Percentiles rank a stretch among this genome's conserved stretches.
Conservation (phyloP, 2,113 vertebrate genomes). For the Cervus canadensis region DNA sequence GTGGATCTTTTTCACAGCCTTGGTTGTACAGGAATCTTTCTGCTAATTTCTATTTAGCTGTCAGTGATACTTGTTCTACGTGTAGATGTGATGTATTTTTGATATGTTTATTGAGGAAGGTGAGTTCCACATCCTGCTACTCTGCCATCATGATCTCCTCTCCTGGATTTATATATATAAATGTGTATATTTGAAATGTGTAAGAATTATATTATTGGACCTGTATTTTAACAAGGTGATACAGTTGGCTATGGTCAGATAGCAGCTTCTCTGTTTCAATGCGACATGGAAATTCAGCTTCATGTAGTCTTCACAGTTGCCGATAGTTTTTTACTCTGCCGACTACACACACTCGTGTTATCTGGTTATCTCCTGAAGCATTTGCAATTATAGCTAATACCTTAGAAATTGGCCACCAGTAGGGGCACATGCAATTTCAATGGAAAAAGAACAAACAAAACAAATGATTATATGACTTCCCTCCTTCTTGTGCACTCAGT, state of each 20-base stretch:
- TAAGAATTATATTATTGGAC: neutral
- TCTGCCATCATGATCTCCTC: neutral
- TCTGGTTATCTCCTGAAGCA: neutral
- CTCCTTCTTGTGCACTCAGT: neutral
- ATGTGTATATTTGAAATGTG: neutral
- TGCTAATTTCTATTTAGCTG: neutral
- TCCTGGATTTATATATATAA: neutral
- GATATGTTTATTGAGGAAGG: neutral
- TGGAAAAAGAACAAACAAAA: neutral
- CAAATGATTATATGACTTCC: neutral
- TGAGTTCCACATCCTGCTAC: neutral
- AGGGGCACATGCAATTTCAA: neutral
- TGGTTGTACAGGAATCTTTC: neutral
- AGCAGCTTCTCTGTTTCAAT: neutral
- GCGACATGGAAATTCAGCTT: neutral
- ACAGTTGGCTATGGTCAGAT: neutral
- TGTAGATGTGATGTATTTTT: neutral
- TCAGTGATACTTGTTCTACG: neutral
- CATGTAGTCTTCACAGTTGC: neutral
- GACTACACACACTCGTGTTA: neutral
- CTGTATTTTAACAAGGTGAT: neutral
- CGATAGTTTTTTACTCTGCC: neutral
- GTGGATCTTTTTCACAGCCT: neutral
- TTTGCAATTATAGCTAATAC: neutral
- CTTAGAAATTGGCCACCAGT: neutral